These are phyloP conservation scores for Imbricaverruca yamaguchii DNA, from an alignment of 2,888 invertebrate species.

Conservation along the genomic window DNA sequence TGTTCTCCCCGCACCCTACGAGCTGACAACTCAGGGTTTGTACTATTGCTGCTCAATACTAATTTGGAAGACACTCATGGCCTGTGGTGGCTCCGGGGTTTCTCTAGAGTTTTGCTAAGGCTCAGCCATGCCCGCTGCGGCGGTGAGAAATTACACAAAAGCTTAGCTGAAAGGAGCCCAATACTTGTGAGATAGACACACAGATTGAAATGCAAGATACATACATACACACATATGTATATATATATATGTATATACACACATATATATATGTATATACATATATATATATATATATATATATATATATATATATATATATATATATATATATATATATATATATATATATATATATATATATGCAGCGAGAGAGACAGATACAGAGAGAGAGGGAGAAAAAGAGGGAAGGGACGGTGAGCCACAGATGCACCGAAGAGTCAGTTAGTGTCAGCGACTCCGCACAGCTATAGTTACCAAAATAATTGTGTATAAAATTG, in stretches of 20 bases:
- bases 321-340: too few relatives aligned
- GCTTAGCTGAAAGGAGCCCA: neutral
- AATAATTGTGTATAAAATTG: slow-evolving; percentile 20
- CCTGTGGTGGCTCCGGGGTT: neutral
- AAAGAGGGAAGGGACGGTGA: neutral
- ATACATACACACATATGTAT: too few relatives aligned
- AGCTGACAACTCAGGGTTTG: slow-evolving; percentile 12
- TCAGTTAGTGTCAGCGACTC: neutral
- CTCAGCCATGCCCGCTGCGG: neutral
- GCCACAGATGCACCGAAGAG: slow-evolving; percentile 3
- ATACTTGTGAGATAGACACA: slow-evolving; percentile 1
- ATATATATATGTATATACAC: too few relatives aligned
- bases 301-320: too few relatives aligned
- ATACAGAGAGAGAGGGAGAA: too few relatives aligned
- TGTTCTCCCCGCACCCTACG: neutral
- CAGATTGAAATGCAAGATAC: too few relatives aligned
- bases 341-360: too few relatives aligned
- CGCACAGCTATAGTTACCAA: neutral
- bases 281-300: too few relatives aligned
- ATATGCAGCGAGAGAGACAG: too few relatives aligned
- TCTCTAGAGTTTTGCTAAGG: neutral
- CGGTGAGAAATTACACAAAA: neutral
- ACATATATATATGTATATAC: too few relatives aligned
- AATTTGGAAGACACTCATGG: slow-evolving; percentile 10
- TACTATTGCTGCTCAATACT: slow-evolving; percentile 18